These are phyloP conservation scores for Semaprochilodus insignis DNA, from an alignment of 2,797 vertebrate species.

Conservation along the genomic window DNA sequence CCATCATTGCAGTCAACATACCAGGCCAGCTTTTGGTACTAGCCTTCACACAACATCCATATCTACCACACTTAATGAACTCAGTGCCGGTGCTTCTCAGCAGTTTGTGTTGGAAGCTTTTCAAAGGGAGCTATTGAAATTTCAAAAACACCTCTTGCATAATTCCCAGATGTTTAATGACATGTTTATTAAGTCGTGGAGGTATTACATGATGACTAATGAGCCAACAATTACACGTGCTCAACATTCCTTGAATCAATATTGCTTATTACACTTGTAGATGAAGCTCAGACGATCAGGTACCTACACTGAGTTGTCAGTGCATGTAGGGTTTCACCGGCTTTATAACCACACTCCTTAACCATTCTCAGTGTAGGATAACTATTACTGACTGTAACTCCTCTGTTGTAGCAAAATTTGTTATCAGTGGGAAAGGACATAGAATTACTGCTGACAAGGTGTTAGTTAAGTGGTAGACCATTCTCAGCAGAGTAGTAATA, in stretches of 20 bases:
- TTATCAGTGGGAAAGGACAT: background rate
- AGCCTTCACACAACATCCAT: background rate
- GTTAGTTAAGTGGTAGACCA: background rate
- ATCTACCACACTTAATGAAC: conserved; percentile 11
- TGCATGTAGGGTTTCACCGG: background rate
- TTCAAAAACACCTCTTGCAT: background rate
- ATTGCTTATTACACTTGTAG: background rate
- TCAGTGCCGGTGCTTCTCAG: background rate
- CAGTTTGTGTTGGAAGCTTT: conserved; percentile 1
- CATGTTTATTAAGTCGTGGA: background rate
- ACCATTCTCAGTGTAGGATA: background rate
- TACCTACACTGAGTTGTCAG: background rate
- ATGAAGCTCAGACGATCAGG: conserved; percentile 16
- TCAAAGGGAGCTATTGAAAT: conserved; percentile 19
- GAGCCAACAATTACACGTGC: conserved; percentile 16
- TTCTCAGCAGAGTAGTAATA: background rate
- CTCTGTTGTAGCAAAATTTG: background rate
- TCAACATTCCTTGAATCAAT: conserved; percentile 17
- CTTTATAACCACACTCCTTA: background rate
- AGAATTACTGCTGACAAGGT: background rate
- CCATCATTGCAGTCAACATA: background rate
- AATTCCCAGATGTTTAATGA: conserved; percentile 1
- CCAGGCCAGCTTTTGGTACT: background rate
- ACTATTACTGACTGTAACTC: background rate
- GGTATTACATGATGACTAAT: conserved; percentile 3